Evolutionary conservation across 2,113 vertebrate genomes (phyloP), one percentile per base, ranked within the genome.

Genomic region (Microtus pennsylvanicus): DNA sequence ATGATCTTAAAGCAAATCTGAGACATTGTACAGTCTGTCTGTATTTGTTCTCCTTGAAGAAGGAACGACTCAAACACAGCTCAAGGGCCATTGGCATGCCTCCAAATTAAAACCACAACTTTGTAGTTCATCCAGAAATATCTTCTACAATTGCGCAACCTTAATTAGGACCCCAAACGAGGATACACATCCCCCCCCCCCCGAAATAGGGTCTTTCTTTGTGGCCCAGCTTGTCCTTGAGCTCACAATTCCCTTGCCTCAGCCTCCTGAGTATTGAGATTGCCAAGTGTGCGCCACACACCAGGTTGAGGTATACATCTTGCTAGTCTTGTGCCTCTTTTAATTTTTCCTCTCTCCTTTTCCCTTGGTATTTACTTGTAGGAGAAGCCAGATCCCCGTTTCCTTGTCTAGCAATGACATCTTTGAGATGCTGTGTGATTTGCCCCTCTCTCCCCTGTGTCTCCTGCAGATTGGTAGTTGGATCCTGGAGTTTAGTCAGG

Each of bases 1-100:
- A 35, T 94, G 50, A 50, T 78, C 33, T 38, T 89, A 61, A 58
- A 86, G 81, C 16, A 87, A 87, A 76, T 52, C 70, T 83, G 35
- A 93, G 33, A 24, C 33, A 47, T n/a, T 33, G 19, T 38, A 12
- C 38, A 10, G 30, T 52, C 58, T 76, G 33, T 63, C 42, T 77
- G 1, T 87, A 26, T 58, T 42, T 87, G 13, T 69, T 85, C 42
- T 24, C 80, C 30, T 75, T 82, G 28, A 58, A 75, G 42, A 67
- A 45, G 35, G 24, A 91, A 63, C 3, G 3, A 11, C 45, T 45
- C 28, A 33, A 7, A 50, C 35, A 33, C 35, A 85, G 22, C 33
- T n/a, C 75, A 22, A 26, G 26, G 33, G 21, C 38, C 35, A 8
- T 35, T 55, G 33, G 7, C 33, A 28, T 47, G 26, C 21, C n/a